Base-by-base conservation (phyloP, 2,888 invertebrate species). In the Maniola hyperantus region DNA sequence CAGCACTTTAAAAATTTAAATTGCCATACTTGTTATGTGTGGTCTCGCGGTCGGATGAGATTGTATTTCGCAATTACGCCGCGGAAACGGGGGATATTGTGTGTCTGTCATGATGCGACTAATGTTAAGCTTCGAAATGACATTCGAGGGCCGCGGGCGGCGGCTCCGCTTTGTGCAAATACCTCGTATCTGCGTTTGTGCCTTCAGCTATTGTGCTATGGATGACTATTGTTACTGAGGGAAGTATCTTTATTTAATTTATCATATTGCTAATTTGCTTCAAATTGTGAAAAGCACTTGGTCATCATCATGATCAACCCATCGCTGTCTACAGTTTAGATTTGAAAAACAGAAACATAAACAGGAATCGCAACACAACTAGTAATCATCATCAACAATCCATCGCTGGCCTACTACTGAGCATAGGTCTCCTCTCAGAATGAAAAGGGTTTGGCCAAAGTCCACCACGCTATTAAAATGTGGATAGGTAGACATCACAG, bases 101-200 rank as follows among this genome's bases (percentile, higher is more conserved):
- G 78, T 77, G 80, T 79, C 79, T 83, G 83, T 83, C 81, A 77
- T 76, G 79, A 82, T 79, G 82, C 81, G 81, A 85, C 87, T 84
- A 87, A 88, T 87, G 84, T 79, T 80, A 79, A 83, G 80, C 83
- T 76, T 81, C 75, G 83, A 75, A 86, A 84, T 88, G 88, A 87
- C 87, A 87, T 80, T 77, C 75, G 72, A 83, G 83, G 74, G 88
- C 91, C 79, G 72, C 74, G 74, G 87, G 89, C 88, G 79, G 74
- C 85, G 84, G 84, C 77, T 73, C 76, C 71, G 78, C 88, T 89
- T 88, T 91, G 89, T 85, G 82, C 84, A 88, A 90, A 89, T 86
- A 89, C 78, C 76, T 74, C 36, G 61, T 61, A 61, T 77, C 72
- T 72, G 75, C 73, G 72, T 75, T 68, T 74, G 75, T 8, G 76